Conservation (phyloP, 92 coral and sea anemone species). For the Palythoa grandiflora region DNA sequence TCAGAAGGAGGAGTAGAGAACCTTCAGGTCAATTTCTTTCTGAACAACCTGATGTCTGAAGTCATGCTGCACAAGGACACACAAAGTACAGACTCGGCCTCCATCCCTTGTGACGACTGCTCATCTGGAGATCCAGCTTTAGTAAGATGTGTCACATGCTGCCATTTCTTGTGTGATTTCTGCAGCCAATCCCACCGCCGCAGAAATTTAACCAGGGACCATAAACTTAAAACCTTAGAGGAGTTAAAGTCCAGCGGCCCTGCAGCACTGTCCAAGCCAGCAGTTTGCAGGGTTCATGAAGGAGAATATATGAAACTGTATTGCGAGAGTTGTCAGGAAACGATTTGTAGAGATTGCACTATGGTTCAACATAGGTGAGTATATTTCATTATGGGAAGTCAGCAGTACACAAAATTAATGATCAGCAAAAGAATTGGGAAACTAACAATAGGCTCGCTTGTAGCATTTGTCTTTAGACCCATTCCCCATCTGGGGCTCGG, state of each 20-base stretch:
- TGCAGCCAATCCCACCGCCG: background rate
- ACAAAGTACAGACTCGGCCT: too few species aligned
- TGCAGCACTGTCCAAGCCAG: background rate
- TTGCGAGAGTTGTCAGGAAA: background rate
- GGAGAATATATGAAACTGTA: background rate
- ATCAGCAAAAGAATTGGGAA: too few species aligned
- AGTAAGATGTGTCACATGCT: background rate
- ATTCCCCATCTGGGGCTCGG: too few species aligned
- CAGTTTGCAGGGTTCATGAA: background rate
- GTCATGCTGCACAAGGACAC: background rate
- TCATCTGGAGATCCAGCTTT: too few species aligned
- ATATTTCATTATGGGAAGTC: too few species aligned
- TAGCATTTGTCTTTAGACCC: too few species aligned
- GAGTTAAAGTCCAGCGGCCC: background rate
- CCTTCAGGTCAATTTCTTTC: too few species aligned
- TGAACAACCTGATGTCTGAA: background rate
- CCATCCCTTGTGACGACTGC: background rate
- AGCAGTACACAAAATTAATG: too few species aligned
- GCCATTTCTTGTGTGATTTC: too few species aligned
- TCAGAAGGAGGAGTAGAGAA: background rate
- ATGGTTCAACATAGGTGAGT: background rate
- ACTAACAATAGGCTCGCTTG: too few species aligned
- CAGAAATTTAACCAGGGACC: too few species aligned
- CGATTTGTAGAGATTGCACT: background rate
- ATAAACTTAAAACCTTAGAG: background rate